phyloP scores from a whole-genome alignment of 1,140 invertebrate genomes.

The Leptestheria dahalacensis region DNA sequence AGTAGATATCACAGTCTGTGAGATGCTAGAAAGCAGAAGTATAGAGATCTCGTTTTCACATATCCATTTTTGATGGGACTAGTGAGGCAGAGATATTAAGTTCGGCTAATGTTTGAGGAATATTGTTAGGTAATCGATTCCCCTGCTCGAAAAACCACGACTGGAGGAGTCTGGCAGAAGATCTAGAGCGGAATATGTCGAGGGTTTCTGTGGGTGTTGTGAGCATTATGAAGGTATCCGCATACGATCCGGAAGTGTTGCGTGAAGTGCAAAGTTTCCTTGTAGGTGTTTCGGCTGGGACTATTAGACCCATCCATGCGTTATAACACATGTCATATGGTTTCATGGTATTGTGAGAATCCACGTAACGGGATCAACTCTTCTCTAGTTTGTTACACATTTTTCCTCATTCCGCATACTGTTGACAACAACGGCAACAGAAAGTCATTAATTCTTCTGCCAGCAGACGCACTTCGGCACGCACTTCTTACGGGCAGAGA shows the following conservation, averaged over 20 bases:
- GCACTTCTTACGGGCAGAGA: not conserved
- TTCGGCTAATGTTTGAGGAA: no score
- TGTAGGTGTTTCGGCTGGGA: not conserved
- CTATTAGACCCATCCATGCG: not conserved
- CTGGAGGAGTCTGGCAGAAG: not conserved
- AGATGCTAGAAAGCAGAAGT: no score
- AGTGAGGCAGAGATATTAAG: no score
- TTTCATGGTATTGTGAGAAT: not conserved
- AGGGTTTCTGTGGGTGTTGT: not conserved
- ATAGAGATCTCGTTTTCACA: no score
- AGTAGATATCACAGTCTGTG: no score
- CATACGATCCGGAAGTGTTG: not conserved
- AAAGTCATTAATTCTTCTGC: not conserved
- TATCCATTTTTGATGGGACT: no score
- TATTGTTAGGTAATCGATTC: no score
- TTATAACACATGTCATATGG: not conserved
- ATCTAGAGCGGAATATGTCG: not conserved
- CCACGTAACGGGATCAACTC: not conserved
- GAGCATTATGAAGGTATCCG: not conserved
- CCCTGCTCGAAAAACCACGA: no score
- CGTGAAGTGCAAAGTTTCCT: not conserved
- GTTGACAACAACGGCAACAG: not conserved
- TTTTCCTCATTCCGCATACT: not conserved
- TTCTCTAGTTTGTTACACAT: not conserved
- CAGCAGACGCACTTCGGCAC: not conserved